Evolutionary conservation across 2,797 vertebrate genomes (phyloP).

Genomic region (Thamnophis elegans): DNA sequence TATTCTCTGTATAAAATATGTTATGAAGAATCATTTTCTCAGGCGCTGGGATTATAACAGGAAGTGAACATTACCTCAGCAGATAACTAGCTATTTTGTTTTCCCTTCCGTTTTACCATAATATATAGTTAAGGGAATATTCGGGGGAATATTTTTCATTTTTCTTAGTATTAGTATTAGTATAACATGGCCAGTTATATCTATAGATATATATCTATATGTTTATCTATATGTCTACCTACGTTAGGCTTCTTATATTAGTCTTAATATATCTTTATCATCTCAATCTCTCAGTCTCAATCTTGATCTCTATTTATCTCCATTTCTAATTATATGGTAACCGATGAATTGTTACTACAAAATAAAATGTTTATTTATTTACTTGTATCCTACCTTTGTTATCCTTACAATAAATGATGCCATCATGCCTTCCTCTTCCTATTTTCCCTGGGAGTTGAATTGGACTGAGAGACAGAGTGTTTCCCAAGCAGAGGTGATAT

Average conservation of each 20-base stretch:
- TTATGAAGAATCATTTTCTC: background rate
- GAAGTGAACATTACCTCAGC: background rate
- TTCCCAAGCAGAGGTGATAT: too few relatives aligned
- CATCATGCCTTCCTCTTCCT: background rate
- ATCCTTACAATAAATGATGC: background rate
- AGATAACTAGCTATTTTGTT: background rate
- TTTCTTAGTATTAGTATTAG: background rate
- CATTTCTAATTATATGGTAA: background rate
- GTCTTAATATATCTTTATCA: too few relatives aligned
- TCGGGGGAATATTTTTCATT: background rate
- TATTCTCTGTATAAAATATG: background rate
- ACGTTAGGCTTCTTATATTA: too few relatives aligned
- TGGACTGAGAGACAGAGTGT: background rate
- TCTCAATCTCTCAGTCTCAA: too few relatives aligned
- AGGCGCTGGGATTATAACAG: background rate
- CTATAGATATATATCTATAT: too few relatives aligned
- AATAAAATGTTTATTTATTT: background rate
- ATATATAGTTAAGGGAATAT: background rate
- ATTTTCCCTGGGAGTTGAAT: background rate
- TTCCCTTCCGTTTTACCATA: background rate
- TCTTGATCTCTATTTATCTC: background rate
- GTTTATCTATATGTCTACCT: too few relatives aligned
- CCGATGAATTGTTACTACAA: background rate
- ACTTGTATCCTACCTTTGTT: background rate
- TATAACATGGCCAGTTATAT: background rate